phyloP scores from a whole-genome alignment of 1,140 invertebrate genomes.

The Eulimnadia texana region DNA sequence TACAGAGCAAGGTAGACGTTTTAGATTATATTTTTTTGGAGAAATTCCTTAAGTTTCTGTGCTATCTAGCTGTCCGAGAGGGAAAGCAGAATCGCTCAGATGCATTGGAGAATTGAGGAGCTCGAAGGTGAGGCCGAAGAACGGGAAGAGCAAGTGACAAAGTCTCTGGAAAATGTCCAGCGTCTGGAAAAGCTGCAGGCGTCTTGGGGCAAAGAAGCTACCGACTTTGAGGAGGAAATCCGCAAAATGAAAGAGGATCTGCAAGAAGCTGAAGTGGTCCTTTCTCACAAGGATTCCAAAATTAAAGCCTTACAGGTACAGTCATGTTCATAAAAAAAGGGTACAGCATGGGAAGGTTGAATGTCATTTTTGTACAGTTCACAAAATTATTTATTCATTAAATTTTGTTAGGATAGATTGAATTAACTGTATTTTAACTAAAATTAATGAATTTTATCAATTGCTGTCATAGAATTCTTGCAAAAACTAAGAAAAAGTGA shows the following conservation, averaged over 20 bases:
- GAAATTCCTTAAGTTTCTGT: background rate
- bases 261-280: constrained; percentile 12
- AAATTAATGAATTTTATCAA: too few species aligned
- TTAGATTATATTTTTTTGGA: background rate
- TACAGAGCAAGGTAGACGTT: background rate
- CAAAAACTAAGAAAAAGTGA: too few species aligned
- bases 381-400: too few species aligned
- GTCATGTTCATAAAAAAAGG: background rate
- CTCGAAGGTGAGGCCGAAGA: background rate
- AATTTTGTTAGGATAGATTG: too few species aligned
- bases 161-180: background rate
- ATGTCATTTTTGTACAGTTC: too few species aligned
- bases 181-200: background rate
- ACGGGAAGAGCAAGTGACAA: background rate
- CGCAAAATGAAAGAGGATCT: constrained; percentile 6
- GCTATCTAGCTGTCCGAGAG: background rate
- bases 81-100: background rate
- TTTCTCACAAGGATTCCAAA: constrained; percentile 11
- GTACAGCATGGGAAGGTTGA: too few species aligned
- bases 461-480: too few species aligned
- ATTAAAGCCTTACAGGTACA: constrained; percentile 1
- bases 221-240: background rate
- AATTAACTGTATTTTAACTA: too few species aligned
- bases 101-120: background rate
- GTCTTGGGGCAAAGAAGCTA: background rate